Evolutionary conservation across 1,140 invertebrate species (phyloP).

Genomic region (Zaprionus camerounensis): DNA sequence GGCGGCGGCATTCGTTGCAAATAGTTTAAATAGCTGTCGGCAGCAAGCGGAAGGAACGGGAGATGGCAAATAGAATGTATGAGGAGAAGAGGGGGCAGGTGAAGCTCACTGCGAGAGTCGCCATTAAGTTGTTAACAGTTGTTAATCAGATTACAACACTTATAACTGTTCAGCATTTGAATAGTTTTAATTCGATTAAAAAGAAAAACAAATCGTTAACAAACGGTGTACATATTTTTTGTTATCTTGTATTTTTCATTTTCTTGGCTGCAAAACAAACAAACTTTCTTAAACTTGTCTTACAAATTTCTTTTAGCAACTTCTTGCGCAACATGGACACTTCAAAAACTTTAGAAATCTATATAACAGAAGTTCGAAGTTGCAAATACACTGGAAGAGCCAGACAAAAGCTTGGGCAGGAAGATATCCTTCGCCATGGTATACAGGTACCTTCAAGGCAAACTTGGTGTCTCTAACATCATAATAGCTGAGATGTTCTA

Average conservation of each 20-base stretch:
- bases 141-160: constrained; percentile 15
- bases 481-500: no score
- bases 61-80: not conserved
- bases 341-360: not conserved
- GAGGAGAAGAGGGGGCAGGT: not conserved
- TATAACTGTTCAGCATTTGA: not conserved
- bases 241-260: not conserved
- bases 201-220: not conserved
- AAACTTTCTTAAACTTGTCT: constrained; percentile 11
- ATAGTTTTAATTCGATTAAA: constrained; percentile 14
- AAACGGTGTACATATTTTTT: not conserved
- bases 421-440: no score
- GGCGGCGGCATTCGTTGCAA: constrained; percentile 47
- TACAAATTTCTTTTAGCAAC: not conserved
- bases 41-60: not conserved
- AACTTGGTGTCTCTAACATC: no score
- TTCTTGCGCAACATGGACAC: not conserved
- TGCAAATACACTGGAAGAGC: not conserved
- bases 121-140: constrained; percentile 43
- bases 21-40: constrained; percentile 46
- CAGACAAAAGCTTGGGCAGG: no score
- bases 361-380: not conserved
- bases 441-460: no score
- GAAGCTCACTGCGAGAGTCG: not conserved
- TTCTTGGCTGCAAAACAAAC: not conserved